phyloP scores from a whole-genome alignment of 2,888 invertebrate genomes.

The Agrilus cyanescens region DNA sequence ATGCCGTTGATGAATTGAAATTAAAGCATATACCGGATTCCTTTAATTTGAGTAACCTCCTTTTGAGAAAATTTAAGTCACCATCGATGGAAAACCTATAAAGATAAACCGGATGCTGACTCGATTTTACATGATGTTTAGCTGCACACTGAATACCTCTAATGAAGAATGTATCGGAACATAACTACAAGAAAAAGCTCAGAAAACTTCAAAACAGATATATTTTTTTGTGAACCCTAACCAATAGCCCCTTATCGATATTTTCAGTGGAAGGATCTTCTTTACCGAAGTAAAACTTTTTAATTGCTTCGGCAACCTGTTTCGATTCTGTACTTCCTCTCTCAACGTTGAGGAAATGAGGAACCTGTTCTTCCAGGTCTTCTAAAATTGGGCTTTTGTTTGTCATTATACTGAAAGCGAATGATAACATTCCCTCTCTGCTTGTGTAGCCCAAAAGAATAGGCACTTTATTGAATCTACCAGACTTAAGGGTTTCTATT shows the following conservation, averaged over 20 bases:
- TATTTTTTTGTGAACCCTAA: too few relatives aligned
- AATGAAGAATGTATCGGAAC: constrained; percentile 12
- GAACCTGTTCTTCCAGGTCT: constrained; percentile 13
- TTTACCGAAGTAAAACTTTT: constrained; percentile 24
- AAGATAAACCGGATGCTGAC: constrained; percentile 8
- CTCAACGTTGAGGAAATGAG: constrained; percentile 19
- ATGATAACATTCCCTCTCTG: background rate
- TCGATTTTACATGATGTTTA: constrained; percentile 9
- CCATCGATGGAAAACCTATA: constrained; percentile 16
- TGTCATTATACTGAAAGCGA: background rate
- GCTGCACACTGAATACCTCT: constrained; percentile 15
- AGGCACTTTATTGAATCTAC: constrained; percentile 1
- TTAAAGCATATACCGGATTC: background rate
- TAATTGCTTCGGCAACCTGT: constrained; percentile 20
- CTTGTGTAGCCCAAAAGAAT: constrained; percentile 1
- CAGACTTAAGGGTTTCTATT: background rate
- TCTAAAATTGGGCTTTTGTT: too few relatives aligned
- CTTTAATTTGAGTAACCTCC: constrained; percentile 1
- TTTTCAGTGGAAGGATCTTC: constrained; percentile 17
- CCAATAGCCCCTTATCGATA: constrained; percentile 6
- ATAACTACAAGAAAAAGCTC: constrained; percentile 2
- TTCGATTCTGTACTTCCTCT: constrained; percentile 20
- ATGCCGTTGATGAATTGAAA: too few relatives aligned
- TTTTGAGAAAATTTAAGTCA: constrained; percentile 13
- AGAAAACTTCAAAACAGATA: background rate